Percentiles rank a stretch among this genome's conserved stretches.
phyloP scores from a whole-genome alignment of 2,888 invertebrate genomes.

The Sericinus montela region DNA sequence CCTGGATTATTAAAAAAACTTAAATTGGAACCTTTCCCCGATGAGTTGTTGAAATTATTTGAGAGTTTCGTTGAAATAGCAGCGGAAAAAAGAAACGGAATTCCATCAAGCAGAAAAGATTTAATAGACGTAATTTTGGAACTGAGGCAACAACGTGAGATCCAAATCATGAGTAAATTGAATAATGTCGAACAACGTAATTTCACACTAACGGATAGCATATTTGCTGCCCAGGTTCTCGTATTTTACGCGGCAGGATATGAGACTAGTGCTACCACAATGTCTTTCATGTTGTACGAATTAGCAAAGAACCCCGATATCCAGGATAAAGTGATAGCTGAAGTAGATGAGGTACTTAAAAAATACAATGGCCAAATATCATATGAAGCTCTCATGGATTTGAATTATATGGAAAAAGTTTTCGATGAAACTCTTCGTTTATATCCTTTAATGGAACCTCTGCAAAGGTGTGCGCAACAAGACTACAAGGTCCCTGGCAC shows the following conservation, averaged over 20 bases:
- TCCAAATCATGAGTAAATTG: constrained; percentile 25
- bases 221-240: constrained; percentile 57
- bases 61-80: constrained; percentile 33
- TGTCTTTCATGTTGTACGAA: constrained; percentile 48
- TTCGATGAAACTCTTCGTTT: constrained; percentile 1
- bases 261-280: constrained; percentile 60
- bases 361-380: constrained; percentile 33
- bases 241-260: constrained; percentile 64
- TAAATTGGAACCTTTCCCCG: constrained; percentile 35
- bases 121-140: constrained; percentile 49
- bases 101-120: constrained; percentile 38
- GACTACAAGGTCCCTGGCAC: constrained; percentile 52
- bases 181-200: constrained; percentile 24
- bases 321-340: constrained; percentile 40
- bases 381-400: not conserved
- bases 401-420: not conserved
- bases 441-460: constrained; percentile 42
- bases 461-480: constrained; percentile 45
- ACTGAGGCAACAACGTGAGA: constrained; percentile 33
- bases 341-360: constrained; percentile 30
- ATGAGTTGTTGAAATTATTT: constrained; percentile 31
- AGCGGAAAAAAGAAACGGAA: constrained; percentile 35
- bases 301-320: constrained; percentile 50
- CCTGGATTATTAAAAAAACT: constrained; percentile 40
- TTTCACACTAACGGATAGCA: constrained; percentile 38